Percentiles rank a stretch among this genome's conserved stretches.
Conservation (phyloP, 1,140 invertebrate genomes). For the Platyura marginata region DNA sequence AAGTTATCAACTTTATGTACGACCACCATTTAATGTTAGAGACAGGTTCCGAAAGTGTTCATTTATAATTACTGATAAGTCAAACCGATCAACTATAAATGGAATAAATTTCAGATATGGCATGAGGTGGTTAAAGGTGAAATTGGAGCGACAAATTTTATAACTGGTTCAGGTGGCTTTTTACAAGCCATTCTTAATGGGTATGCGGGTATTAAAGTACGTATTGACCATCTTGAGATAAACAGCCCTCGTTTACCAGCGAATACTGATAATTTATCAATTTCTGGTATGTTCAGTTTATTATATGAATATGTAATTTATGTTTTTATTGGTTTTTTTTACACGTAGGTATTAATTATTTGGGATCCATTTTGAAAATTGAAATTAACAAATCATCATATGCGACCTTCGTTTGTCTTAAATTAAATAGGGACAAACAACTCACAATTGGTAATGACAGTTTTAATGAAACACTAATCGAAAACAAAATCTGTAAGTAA, state of each 20-base stretch:
- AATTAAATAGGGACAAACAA: no score
- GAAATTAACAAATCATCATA: no score
- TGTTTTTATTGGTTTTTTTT: not conserved
- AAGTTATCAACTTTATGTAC: constrained; percentile 30
- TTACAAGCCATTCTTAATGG: constrained; percentile 32
- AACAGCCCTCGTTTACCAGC: constrained; percentile 17
- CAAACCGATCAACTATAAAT: no score
- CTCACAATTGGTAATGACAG: no score
- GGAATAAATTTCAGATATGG: constrained; percentile 25
- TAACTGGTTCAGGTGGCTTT: constrained; percentile 36
- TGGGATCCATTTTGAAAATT: constrained; percentile 1
- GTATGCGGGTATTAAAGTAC: constrained; percentile 29
- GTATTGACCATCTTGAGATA: constrained; percentile 23
- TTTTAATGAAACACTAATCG: no score
- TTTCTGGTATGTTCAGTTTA: constrained; percentile 2
- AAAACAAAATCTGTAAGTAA: no score
- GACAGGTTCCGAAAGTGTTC: no score
- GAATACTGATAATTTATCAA: not conserved
- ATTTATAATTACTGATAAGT: no score
- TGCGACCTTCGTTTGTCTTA: no score
- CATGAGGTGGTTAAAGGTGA: constrained; percentile 28
- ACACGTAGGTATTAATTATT: constrained; percentile 1
- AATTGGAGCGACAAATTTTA: constrained; percentile 31
- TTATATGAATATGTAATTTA: not conserved
- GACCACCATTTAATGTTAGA: constrained; percentile 30